A percentile compares a stretch with the other conserved stretches of the same genome.
phyloP scores from a whole-genome alignment of 2,888 invertebrate genomes.

The Dorcus parallelipipedus region DNA sequence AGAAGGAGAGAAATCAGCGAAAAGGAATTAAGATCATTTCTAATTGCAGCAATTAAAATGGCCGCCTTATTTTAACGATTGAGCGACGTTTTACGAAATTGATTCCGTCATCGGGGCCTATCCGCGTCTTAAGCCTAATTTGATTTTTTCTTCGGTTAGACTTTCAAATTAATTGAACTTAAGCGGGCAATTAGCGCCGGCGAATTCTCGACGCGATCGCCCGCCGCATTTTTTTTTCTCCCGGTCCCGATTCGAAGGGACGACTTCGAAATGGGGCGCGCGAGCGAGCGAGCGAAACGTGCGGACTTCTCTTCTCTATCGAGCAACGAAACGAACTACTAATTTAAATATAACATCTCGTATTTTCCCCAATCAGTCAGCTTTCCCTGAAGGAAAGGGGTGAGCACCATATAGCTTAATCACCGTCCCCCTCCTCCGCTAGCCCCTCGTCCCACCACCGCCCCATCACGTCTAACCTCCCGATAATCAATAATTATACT shows the following conservation, averaged over 20 bases:
- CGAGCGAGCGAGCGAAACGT: background rate
- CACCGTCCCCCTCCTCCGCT: constrained; percentile 42
- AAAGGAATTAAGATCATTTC: constrained; percentile 13
- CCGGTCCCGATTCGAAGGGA: background rate
- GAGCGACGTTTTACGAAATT: constrained; percentile 5
- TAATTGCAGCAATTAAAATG: constrained; percentile 21
- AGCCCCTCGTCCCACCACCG: constrained; percentile 37
- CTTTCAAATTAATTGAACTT: background rate
- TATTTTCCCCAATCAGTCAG: constrained; percentile 50
- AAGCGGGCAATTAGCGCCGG: too few species aligned
- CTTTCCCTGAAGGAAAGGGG: constrained; percentile 46
- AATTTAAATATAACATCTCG: constrained; percentile 51
- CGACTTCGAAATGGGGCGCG: background rate
- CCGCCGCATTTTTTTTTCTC: background rate
- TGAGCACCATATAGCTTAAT: constrained; percentile 59
- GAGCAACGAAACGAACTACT: constrained; percentile 31
- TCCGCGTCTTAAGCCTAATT: constrained; percentile 8
- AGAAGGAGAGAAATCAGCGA: background rate
- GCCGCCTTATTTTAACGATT: constrained; percentile 15
- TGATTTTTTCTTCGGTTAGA: constrained; percentile 9
- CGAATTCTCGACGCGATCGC: background rate
- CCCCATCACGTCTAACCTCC: constrained; percentile 47
- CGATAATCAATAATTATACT: constrained; percentile 63
- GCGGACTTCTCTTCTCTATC: too few species aligned
- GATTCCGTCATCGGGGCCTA: background rate